Percentiles rank a stretch among this genome's conserved stretches.
Conservation (phyloP, 2,113 vertebrate species). For the Hyperopisus bebe region DNA sequence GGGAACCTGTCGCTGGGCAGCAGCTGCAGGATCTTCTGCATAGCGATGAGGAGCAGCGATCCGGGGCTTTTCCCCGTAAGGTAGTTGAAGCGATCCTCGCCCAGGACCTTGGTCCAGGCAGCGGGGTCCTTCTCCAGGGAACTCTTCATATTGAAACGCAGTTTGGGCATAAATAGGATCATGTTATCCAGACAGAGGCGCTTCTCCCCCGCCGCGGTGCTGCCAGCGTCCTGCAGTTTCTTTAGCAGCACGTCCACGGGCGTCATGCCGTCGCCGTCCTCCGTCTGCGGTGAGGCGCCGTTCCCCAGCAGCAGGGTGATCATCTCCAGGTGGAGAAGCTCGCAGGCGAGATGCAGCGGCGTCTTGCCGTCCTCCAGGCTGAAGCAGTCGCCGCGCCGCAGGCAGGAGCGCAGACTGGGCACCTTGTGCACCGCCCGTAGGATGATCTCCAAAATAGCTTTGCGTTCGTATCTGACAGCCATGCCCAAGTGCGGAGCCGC, state of each 20-base stretch:
- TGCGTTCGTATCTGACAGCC: conserved; percentile 77
- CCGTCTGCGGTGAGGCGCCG: conserved; percentile 66
- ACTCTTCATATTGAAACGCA: conserved; percentile 65
- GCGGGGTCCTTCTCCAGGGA: conserved; percentile 58
- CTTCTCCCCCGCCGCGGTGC: conserved; percentile 49
- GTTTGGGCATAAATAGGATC: conserved; percentile 70
- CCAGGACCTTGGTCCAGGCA: conserved; percentile 66
- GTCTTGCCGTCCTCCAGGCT: conserved; percentile 70
- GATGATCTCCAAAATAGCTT: conserved; percentile 71
- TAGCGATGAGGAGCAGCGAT: conserved; percentile 68
- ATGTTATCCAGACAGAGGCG: conserved; percentile 72
- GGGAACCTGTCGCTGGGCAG: conserved; percentile 69
- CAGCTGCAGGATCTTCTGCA: conserved; percentile 70
- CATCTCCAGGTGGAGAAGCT: conserved; percentile 68
- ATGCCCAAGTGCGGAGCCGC: conserved; percentile 72
- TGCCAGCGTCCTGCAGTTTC: conserved; percentile 65
- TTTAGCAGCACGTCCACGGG: conserved; percentile 71
- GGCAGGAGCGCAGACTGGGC: conserved; percentile 58
- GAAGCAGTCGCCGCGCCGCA: conserved; percentile 61
- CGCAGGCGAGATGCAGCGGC: conserved; percentile 74
- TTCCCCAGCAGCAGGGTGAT: conserved; percentile 72
- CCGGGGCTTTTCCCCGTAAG: conserved; percentile 65
- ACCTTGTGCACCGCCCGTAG: conserved; percentile 67
- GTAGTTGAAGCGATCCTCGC: conserved; percentile 68
- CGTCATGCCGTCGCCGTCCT: conserved; percentile 69